Evolutionary conservation across 2,113 vertebrate genomes (phyloP).

Genomic region (Pavo muticus): DNA sequence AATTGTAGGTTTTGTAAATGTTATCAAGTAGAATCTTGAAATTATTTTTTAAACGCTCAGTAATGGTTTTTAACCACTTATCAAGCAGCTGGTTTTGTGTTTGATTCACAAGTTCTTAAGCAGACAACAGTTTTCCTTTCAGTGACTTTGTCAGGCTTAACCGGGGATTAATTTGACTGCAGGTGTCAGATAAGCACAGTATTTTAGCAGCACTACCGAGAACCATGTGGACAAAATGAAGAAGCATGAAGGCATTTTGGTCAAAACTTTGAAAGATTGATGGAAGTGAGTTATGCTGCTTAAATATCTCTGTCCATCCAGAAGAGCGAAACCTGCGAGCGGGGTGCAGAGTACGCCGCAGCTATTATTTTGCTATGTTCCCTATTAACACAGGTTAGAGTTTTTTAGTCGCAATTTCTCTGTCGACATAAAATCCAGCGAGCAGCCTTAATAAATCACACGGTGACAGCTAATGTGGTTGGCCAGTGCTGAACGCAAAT

Average conservation of each 20-base stretch:
- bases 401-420: slow-evolving; percentile 64
- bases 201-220: slow-evolving; percentile 52
- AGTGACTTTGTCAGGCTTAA: slow-evolving; percentile 73
- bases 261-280: slow-evolving; percentile 67
- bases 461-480: slow-evolving; percentile 76
- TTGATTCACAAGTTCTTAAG: slow-evolving; percentile 34
- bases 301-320: slow-evolving; percentile 55
- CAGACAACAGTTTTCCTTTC: slow-evolving; percentile 68
- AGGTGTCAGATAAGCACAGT: slow-evolving; percentile 77
- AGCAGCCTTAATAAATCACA: slow-evolving; percentile 78
- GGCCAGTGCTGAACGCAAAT: slow-evolving; percentile 79
- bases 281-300: slow-evolving; percentile 57
- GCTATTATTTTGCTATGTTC: not conserved
- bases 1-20: slow-evolving; percentile 63
- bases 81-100: slow-evolving; percentile 63
- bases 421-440: slow-evolving; percentile 76
- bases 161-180: slow-evolving; percentile 75
- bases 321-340: slow-evolving; percentile 15
- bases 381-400: not conserved
- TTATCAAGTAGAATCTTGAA: slow-evolving; percentile 48
- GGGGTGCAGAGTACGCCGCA: not conserved
- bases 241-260: slow-evolving; percentile 56
- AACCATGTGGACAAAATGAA: slow-evolving; percentile 53
- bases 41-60: slow-evolving; percentile 57
- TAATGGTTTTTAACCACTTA: slow-evolving; percentile 44